Evolutionary conservation across 2,888 invertebrate species (phyloP), one percentile per base, ranked within the genome.

Genomic region (Brachynemurus nebulosus): DNA sequence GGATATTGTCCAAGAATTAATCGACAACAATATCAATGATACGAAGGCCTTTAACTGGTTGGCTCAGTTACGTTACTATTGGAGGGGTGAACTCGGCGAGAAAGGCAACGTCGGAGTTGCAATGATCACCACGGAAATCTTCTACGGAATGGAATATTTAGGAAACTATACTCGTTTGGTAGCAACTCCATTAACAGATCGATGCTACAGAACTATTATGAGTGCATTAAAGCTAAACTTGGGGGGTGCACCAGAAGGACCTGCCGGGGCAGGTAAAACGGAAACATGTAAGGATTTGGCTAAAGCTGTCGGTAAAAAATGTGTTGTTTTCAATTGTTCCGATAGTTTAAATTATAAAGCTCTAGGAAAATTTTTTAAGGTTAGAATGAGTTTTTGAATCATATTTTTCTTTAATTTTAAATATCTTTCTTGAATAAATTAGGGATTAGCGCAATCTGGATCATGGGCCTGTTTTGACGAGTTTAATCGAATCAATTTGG

Each of bases 381-480:
- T 78, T 52, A 8, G 8, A 9, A 8, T 25, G n/a, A 25, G n/a
- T n/a, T 25, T 25, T 25, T 25, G 8, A 25, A 9, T 25, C 8
- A 25, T 25, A 9, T 8, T n/a, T 9, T 25, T 25, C 8, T n/a
- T 25, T 14, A 33, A 14, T 33, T 33, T 14, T 8, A 8, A 18
- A 25, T 41, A 37, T 37, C 36, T n/a, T n/a, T 36, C n/a, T 36
- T 9, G 6, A 16, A 36, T 17, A 40, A 51, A 57, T 11, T 58
- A 83, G 78, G 93, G 93, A 40, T 65, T 93, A 49, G 88, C 86
- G 0, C 88, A 88, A 59, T 81, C 90, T 11, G 93, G 93, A 16
- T 86, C 91, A 0, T 92, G 91, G 91, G 84, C 90, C 6, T 92
- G 92, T 62, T 91, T 92, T 68, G 91, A 92, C 62, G 92, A 93